Evolutionary conservation across 2,888 invertebrate genomes (phyloP).

Genomic region (Caradrina clavipalpis): DNA sequence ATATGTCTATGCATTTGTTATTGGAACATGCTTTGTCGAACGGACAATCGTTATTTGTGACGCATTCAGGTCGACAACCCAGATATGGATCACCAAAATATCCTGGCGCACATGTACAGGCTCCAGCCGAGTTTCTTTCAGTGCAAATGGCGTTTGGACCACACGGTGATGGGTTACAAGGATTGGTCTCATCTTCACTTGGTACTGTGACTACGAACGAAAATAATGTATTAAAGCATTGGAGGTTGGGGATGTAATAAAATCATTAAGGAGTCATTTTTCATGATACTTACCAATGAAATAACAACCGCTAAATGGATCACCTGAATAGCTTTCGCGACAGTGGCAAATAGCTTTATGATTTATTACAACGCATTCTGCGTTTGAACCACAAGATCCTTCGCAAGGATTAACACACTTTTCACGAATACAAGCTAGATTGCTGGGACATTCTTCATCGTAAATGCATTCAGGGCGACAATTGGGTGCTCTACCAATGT

Average conservation of each 20-base stretch:
- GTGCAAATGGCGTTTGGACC: constrained; percentile 96
- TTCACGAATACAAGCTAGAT: constrained; percentile 95
- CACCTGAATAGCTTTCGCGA: constrained; percentile 94
- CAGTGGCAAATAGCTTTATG: constrained; percentile 97
- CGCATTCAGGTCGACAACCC: constrained; percentile 96
- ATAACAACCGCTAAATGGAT: constrained; percentile 95
- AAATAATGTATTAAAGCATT: constrained; percentile 31
- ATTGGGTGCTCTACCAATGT: constrained; percentile 95
- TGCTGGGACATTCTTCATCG: constrained; percentile 96
- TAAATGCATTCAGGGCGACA: constrained; percentile 96
- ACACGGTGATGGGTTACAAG: constrained; percentile 96
- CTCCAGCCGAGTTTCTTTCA: constrained; percentile 95
- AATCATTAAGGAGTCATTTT: background rate
- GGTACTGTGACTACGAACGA: constrained; percentile 87
- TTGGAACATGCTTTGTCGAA: constrained; percentile 95
- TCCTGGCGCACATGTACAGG: constrained; percentile 95
- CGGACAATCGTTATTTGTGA: constrained; percentile 95
- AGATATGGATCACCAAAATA: constrained; percentile 97
- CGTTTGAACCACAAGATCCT: constrained; percentile 95
- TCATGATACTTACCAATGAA: constrained; percentile 82
- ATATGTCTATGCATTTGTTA: constrained; percentile 96
- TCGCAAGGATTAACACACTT: constrained; percentile 96
- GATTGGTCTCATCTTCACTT: constrained; percentile 93
- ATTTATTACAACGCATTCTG: constrained; percentile 95
- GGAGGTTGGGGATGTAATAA: background rate